A percentile compares a stretch with the other conserved stretches of the same genome.
Evolutionary conservation across 2,888 invertebrate species (phyloP).

Genomic region (Parnassius glacialis): DNA sequence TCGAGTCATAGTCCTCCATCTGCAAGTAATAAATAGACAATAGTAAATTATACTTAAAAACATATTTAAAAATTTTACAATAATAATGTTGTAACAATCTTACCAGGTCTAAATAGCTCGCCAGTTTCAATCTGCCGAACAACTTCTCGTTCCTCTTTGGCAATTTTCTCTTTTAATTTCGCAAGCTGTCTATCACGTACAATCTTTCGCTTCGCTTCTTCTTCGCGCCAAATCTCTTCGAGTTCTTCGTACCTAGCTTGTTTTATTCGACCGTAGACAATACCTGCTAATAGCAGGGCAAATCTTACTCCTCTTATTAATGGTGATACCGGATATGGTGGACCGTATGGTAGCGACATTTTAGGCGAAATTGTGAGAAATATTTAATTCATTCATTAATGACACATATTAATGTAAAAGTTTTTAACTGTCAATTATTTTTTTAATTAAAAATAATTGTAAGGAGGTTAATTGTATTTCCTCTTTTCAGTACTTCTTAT

Average conservation of each 20-base stretch:
- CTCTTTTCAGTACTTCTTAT: too few species aligned
- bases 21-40: too few species aligned
- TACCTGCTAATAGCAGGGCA: slow-evolving; percentile 57
- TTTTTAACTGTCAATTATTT: too few species aligned
- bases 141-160: slow-evolving; percentile 51
- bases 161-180: slow-evolving; percentile 51
- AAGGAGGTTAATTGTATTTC: too few species aligned
- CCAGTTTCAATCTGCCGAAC: slow-evolving; percentile 56
- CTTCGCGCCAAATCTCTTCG: slow-evolving; percentile 48
- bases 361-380: not conserved
- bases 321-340: slow-evolving; percentile 65
- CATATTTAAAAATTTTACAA: too few species aligned
- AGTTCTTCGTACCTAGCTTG: slow-evolving; percentile 48
- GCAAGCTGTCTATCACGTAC: slow-evolving; percentile 55
- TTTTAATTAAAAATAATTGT: too few species aligned
- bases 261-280: slow-evolving; percentile 58
- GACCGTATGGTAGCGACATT: slow-evolving; percentile 57
- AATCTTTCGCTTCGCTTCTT: slow-evolving; percentile 55
- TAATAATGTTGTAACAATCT: not conserved
- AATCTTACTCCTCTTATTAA: slow-evolving; percentile 62
- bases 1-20: too few species aligned
- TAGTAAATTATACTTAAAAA: too few species aligned
- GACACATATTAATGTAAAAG: too few species aligned
- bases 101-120: slow-evolving; percentile 44
- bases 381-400: too few species aligned